These are phyloP conservation scores for Lasioglossum leucozonium DNA, from an alignment of 2,888 invertebrate species.

Conservation along the genomic window DNA sequence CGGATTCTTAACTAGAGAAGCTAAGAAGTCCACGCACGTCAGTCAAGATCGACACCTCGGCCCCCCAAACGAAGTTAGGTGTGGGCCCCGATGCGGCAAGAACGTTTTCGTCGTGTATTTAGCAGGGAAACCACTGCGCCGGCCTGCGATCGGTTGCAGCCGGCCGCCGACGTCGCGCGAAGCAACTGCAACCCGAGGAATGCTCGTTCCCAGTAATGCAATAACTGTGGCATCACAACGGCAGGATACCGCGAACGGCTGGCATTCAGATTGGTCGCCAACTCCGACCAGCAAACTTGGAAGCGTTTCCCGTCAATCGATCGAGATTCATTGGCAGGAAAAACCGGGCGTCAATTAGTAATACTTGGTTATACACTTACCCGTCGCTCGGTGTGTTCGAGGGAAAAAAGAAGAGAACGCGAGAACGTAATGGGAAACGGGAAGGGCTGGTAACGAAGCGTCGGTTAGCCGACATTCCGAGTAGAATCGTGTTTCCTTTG, in stretches of 20 bases:
- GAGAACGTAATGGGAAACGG: background rate
- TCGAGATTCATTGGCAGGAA: slow-evolving; percentile 33
- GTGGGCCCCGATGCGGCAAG: background rate
- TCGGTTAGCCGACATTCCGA: background rate
- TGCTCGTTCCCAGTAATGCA: slow-evolving; percentile 73
- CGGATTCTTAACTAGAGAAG: background rate
- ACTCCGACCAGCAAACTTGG: slow-evolving; percentile 48
- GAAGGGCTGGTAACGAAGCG: background rate
- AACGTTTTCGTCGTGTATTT: slow-evolving; percentile 58
- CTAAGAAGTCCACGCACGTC: background rate
- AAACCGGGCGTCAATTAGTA: slow-evolving; percentile 41
- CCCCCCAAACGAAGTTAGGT: slow-evolving; percentile 1
- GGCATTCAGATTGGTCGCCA: slow-evolving; percentile 72
- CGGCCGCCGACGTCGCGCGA: slow-evolving; percentile 53
- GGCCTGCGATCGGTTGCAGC: slow-evolving; percentile 53
- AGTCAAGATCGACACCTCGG: background rate
- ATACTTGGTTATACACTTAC: slow-evolving; percentile 38
- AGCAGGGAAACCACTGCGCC: slow-evolving; percentile 60
- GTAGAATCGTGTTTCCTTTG: background rate
- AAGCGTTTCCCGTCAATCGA: slow-evolving; percentile 55
- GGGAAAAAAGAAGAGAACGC: background rate
- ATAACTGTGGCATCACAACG: slow-evolving; percentile 73
- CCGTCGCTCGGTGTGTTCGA: background rate
- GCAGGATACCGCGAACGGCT: slow-evolving; percentile 70
- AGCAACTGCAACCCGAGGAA: slow-evolving; percentile 66